Conservation (phyloP, 2,113 vertebrate species). For the Fregata magnificens region DNA sequence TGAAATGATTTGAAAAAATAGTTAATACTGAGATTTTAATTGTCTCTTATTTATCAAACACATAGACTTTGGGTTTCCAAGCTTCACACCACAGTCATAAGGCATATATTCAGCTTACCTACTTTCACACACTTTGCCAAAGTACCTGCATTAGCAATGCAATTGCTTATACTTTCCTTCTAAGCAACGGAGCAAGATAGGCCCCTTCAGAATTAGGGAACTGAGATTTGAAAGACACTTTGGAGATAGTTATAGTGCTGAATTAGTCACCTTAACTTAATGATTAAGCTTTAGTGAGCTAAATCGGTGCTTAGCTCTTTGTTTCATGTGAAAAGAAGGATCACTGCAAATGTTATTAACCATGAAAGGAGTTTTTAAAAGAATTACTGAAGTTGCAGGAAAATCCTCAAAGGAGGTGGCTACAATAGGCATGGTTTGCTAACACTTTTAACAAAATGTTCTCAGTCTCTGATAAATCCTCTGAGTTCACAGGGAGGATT, state of each 20-base stretch:
- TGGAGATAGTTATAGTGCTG: background rate
- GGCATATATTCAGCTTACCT: background rate
- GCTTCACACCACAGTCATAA: background rate
- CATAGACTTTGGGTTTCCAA: background rate
- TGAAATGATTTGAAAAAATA: background rate
- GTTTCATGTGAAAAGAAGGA: slow-evolving; percentile 13
- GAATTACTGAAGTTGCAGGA: background rate
- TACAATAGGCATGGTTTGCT: background rate
- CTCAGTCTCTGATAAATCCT: background rate
- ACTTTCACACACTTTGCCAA: background rate
- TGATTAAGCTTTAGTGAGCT: slow-evolving; percentile 18
- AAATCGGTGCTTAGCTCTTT: background rate
- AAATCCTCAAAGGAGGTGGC: background rate
- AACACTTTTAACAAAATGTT: background rate
- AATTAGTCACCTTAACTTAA: slow-evolving; percentile 22
- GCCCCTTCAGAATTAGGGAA: background rate
- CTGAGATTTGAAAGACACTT: background rate
- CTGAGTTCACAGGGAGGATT: background rate
- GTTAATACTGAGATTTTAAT: background rate
- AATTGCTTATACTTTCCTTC: background rate
- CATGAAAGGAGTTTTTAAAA: background rate
- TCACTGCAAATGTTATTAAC: background rate
- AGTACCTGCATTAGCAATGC: background rate
- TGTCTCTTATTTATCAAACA: background rate
- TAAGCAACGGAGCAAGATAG: background rate